Percentiles rank a stretch among this genome's conserved stretches.
phyloP scores from a whole-genome alignment of 2,797 vertebrate genomes.

The Gymnocypris eckloni region DNA sequence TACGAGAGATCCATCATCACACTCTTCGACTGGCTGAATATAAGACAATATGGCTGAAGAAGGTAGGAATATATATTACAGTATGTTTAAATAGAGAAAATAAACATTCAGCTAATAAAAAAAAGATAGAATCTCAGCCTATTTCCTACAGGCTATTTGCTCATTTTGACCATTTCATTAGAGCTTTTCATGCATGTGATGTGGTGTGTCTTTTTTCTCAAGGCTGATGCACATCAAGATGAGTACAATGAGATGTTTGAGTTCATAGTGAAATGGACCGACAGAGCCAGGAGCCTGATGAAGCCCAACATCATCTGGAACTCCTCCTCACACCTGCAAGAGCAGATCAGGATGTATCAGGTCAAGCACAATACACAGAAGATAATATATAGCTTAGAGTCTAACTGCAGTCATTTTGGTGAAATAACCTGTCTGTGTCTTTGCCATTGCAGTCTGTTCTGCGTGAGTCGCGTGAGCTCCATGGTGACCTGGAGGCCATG shows the following conservation, averaged over 20 bases:
- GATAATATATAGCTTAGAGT: neutral
- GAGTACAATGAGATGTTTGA: conserved; percentile 91
- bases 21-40: conserved; percentile 85
- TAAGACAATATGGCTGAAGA: conserved; percentile 84
- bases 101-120: neutral
- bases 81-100: neutral
- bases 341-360: conserved; percentile 94
- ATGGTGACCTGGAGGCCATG: conserved; percentile 91
- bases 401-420: neutral
- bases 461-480: conserved; percentile 91
- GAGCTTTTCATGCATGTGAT: neutral
- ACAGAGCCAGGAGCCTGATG: conserved; percentile 89
- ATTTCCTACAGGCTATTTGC: neutral
- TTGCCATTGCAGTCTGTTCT: conserved; percentile 81
- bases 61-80: conserved; percentile 76
- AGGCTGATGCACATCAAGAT: conserved; percentile 90
- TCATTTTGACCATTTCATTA: neutral
- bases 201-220: neutral
- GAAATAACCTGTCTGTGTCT: neutral
- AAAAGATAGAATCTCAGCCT: neutral
- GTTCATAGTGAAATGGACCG: conserved; percentile 90
- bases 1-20: conserved; percentile 86
- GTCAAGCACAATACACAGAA: conserved; percentile 69
- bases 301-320: conserved; percentile 88
- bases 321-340: conserved; percentile 89